Evolutionary conservation across 2,888 invertebrate genomes (phyloP).

Genomic region (Pandemis heparana): DNA sequence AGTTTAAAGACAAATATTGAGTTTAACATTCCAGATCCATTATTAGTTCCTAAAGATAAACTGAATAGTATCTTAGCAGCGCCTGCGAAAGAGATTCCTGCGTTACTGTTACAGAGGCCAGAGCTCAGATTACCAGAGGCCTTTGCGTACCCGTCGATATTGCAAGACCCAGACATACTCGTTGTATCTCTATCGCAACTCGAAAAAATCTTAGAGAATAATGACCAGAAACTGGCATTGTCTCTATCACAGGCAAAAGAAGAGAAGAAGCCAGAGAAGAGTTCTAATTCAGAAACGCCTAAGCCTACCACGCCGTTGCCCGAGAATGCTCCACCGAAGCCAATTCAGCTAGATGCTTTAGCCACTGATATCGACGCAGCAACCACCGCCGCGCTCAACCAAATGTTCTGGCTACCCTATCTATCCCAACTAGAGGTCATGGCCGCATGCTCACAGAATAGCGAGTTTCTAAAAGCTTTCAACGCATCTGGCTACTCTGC

Average conservation of each 20-base stretch:
- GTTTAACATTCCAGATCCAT: slow-evolving; percentile 92
- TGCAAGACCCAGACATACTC: slow-evolving; percentile 91
- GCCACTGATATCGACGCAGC: slow-evolving; percentile 89
- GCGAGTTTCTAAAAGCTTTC: slow-evolving; percentile 86
- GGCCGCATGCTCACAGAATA: slow-evolving; percentile 84
- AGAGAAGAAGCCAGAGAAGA: slow-evolving; percentile 52
- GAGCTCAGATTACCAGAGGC: slow-evolving; percentile 91
- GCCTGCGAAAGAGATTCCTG: slow-evolving; percentile 92
- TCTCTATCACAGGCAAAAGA: slow-evolving; percentile 55
- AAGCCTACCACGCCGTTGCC: slow-evolving; percentile 54
- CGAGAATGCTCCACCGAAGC: slow-evolving; percentile 65
- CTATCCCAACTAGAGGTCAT: slow-evolving; percentile 87
- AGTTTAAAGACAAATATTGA: slow-evolving; percentile 88
- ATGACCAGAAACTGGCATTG: slow-evolving; percentile 61
- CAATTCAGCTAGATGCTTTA: slow-evolving; percentile 75
- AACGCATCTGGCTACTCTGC: slow-evolving; percentile 81
- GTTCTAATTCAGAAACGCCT: slow-evolving; percentile 58
- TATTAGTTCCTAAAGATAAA: slow-evolving; percentile 92
- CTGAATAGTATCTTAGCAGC: slow-evolving; percentile 89
- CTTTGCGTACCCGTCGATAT: slow-evolving; percentile 89
- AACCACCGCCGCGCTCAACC: slow-evolving; percentile 88
- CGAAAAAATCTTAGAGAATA: slow-evolving; percentile 87
- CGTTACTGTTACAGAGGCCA: slow-evolving; percentile 89
- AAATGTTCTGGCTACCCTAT: slow-evolving; percentile 92
- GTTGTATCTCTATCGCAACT: slow-evolving; percentile 92